phyloP scores from a whole-genome alignment of 2,113 vertebrate genomes.

The Furnarius figulus region DNA sequence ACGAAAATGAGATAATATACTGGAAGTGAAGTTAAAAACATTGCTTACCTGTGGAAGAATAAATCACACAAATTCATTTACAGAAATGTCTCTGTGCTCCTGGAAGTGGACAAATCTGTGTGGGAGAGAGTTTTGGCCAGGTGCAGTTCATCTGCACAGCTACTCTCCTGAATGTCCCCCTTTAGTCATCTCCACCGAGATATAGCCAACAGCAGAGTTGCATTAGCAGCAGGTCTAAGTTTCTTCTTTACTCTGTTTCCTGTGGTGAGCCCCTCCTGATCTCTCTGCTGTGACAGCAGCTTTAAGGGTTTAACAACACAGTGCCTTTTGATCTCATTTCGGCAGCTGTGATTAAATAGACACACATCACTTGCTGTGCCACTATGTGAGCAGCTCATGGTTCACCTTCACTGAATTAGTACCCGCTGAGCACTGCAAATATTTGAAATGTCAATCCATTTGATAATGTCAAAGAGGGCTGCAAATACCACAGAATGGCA shows the following conservation, averaged over 20 bases:
- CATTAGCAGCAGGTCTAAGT: not conserved
- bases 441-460: conserved; percentile 94
- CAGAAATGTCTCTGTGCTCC: not conserved
- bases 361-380: conserved; percentile 82
- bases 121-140: not conserved
- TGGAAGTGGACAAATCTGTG: not conserved
- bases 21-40: not conserved
- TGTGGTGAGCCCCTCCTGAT: conserved; percentile 46
- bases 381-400: conserved; percentile 64
- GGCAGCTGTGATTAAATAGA: conserved; percentile 82
- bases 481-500: conserved; percentile 83
- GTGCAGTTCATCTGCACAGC: not conserved
- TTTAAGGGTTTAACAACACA: conserved; percentile 76
- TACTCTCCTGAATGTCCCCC: not conserved
- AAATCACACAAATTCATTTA: not conserved
- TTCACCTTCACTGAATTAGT: conserved; percentile 85
- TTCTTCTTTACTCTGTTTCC: conserved; percentile 9
- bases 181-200: not conserved
- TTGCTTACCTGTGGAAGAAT: not conserved
- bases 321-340: conserved; percentile 82
- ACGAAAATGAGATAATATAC: not conserved
- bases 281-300: conserved; percentile 54
- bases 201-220: not conserved
- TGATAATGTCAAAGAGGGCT: conserved; percentile 88
- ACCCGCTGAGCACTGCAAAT: conserved; percentile 87